Percentiles rank a stretch among this genome's conserved stretches.
These are phyloP conservation scores for Pelagia noctiluca DNA, from an alignment of 30 jellyfish, hydroid and myxozoan species.

Conservation along the genomic window DNA sequence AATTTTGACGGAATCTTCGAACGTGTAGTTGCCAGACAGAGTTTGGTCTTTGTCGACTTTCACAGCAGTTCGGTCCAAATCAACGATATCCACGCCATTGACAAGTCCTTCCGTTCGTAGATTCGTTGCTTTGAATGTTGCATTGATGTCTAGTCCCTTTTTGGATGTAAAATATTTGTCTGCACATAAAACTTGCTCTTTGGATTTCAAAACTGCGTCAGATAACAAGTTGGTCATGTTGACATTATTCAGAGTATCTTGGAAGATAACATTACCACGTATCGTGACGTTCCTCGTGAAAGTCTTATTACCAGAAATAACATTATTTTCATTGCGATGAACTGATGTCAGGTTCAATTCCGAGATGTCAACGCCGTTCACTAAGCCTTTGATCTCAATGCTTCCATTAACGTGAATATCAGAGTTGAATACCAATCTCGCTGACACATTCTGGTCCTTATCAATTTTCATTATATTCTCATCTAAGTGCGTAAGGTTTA, in stretches of 20 bases:
- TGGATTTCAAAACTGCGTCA: conserved; percentile 57
- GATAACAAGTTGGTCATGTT: conserved; percentile 61
- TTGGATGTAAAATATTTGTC: conserved; percentile 49
- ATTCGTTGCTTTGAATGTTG: conserved; percentile 23
- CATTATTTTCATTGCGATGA: conserved; percentile 27
- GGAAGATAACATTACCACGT: conserved; percentile 13
- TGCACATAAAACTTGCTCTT: conserved; percentile 67
- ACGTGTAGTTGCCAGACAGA: conserved; percentile 58
- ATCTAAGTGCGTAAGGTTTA: conserved; percentile 62
- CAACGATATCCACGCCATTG: conserved; percentile 73
- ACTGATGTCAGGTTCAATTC: conserved; percentile 61
- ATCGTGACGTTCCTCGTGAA: conserved; percentile 33
- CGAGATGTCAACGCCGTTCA: conserved; percentile 73
- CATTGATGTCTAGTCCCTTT: conserved; percentile 30
- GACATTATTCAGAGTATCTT: conserved; percentile 49
- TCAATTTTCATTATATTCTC: conserved; percentile 33
- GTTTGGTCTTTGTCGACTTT: conserved; percentile 55
- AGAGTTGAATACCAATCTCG: conserved; percentile 37
- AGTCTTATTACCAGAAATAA: conserved; percentile 45
- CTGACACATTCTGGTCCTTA: conserved; percentile 80
- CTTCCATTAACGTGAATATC: conserved; percentile 65
- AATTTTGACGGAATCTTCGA: conserved; percentile 32
- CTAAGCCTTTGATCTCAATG: conserved; percentile 36
- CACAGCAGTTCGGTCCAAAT: conserved; percentile 49
- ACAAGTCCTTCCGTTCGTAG: conserved; percentile 35